A percentile compares a stretch with the other conserved stretches of the same genome.
Evolutionary conservation across 2,888 invertebrate species (phyloP).

Genomic region (Oligia fasciuncula): DNA sequence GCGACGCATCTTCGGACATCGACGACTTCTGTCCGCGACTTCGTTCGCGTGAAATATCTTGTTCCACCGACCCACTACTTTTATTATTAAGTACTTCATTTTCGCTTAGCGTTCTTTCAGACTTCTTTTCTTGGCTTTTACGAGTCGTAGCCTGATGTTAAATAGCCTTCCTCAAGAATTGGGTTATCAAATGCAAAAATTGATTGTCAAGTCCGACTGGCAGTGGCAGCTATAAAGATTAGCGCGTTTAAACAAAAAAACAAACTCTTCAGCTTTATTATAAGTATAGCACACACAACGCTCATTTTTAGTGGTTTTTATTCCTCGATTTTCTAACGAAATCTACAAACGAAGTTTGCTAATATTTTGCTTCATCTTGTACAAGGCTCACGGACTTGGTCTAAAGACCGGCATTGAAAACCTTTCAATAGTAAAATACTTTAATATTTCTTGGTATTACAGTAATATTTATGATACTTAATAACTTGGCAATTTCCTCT

Average conservation of each 20-base stretch:
- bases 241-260: neutral
- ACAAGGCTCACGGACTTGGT: neutral
- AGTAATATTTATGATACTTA: neutral
- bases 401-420: too few species aligned
- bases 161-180: neutral
- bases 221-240: neutral
- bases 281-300: neutral
- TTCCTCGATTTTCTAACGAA: neutral
- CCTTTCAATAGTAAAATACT: neutral
- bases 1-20: neutral
- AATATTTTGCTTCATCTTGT: neutral
- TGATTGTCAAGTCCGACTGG: neutral
- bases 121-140: neutral
- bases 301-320: neutral
- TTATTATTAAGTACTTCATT: neutral
- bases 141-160: neutral
- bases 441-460: neutral
- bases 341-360: neutral
- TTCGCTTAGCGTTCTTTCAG: neutral
- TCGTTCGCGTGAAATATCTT: neutral
- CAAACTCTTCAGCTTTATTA: neutral
- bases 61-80: neutral
- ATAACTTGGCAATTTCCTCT: neutral
- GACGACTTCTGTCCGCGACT: neutral
- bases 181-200: neutral